Percentiles rank a stretch among this genome's conserved stretches.
Conservation (phyloP, 2,113 vertebrate species). For the Oreochromis niloticus region DNA sequence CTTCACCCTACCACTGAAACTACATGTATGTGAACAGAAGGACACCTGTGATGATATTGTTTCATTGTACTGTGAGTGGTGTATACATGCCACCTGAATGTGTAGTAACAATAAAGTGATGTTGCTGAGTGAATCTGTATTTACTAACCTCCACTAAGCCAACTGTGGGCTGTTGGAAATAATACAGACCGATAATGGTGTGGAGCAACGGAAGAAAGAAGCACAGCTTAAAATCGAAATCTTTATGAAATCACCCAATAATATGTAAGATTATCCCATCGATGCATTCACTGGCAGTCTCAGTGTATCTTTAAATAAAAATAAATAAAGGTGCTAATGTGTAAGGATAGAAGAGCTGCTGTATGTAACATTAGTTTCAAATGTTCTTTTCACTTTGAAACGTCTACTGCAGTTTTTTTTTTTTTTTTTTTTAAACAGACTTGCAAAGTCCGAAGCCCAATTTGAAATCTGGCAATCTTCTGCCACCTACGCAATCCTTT, state of each 20-base stretch:
- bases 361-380: background rate
- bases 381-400: background rate
- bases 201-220: background rate
- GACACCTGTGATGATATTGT: slow-evolving; percentile 6
- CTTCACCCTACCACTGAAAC: background rate
- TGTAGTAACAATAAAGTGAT: slow-evolving; percentile 55
- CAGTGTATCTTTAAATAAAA: background rate
- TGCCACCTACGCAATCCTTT: background rate
- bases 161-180: background rate
- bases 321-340: background rate
- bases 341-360: background rate
- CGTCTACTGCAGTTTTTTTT: background rate
- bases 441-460: fast-evolving
- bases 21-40: background rate
- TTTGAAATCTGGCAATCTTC: background rate
- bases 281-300: fast-evolving
- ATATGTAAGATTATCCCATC: background rate
- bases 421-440: background rate
- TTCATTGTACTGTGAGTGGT: slow-evolving; percentile 23
- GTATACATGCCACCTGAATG: slow-evolving; percentile 32
- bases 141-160: background rate
- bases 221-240: background rate
- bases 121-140: background rate
- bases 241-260: background rate
- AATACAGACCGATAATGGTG: background rate